These are phyloP conservation scores for Phrynosoma blainvillii DNA, from an alignment of 2,113 vertebrate species.

Conservation along the genomic window DNA sequence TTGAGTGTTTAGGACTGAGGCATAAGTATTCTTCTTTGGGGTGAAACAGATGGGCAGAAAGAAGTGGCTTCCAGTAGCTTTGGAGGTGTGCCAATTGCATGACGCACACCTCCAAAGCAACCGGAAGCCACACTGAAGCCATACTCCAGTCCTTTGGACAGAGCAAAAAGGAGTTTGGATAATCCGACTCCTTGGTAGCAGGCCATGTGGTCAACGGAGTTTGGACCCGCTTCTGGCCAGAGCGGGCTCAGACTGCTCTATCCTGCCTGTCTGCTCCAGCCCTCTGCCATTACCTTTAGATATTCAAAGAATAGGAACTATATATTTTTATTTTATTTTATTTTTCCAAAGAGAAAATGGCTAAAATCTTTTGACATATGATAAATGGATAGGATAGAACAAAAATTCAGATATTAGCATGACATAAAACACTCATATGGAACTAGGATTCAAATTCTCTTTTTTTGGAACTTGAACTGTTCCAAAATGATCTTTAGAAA, in stretches of 20 bases:
- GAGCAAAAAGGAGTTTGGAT: too few species aligned
- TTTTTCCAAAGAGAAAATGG: not conserved
- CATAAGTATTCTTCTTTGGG: not conserved
- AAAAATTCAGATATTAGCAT: not conserved
- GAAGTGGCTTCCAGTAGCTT: too few species aligned
- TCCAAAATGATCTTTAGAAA: not conserved
- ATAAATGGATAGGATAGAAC: not conserved
- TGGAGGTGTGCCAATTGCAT: too few species aligned
- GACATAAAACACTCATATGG: not conserved
- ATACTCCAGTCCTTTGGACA: too few species aligned
- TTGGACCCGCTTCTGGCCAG: too few species aligned
- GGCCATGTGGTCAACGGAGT: too few species aligned
- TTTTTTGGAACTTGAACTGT: not conserved
- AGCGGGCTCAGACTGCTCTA: too few species aligned
- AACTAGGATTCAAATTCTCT: not conserved
- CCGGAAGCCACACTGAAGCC: too few species aligned
- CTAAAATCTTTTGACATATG: not conserved
- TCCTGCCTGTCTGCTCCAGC: too few species aligned
- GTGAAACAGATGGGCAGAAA: not conserved
- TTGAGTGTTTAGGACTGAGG: not conserved
- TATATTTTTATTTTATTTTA: not conserved
- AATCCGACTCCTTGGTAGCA: too few species aligned
- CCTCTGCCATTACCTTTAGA: not conserved
- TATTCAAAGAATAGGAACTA: not conserved
- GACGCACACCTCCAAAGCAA: too few species aligned